Evolutionary conservation across 2,113 vertebrate genomes (phyloP), one percentile per base, ranked within the genome.

Genomic region (Bubo blakistoni): DNA sequence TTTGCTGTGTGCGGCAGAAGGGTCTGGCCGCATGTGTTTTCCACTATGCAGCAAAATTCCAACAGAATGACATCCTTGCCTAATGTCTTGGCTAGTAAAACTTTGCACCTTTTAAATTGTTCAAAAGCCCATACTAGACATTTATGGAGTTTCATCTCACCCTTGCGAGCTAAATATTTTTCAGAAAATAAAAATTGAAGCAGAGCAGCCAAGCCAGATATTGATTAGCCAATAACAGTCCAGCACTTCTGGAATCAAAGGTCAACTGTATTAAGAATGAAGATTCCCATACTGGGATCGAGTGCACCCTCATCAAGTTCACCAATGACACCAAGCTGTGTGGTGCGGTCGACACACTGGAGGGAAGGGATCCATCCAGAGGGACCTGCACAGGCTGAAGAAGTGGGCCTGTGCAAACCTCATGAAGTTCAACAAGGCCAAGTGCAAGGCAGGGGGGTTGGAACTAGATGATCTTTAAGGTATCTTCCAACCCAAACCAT

Each of bases 141-240:
- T 69, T 89, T 73, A 65, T 26, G 46, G 96, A 92, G 58, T 91
- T 92, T 82, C 84, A 38, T 85, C 38, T 92, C 81, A 80, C 73
- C 46, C 91, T 91, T 87, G 94, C 94, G 89, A 94, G 46, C 40
- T 27, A 84, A 73, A 52, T 49, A 57, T 42, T 80, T 87, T 65
- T 72, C 91, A 77, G 62, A 61, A 79, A 52, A 94, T 70, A 87
- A 91, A 88, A 95, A 66, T 7, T 69, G 83, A 94, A 92, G 49
- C n/a, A 11, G 78, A 85, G 44, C 34, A 95, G 66, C 51, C 66
- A 44, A 82, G 69, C 74, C 91, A 95, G 62, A 30, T 89, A 95
- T 81, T 69, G 96, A 94, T 92, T 62, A 89, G 59, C n/a, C 73
- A 90, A 25, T 81, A 92, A 79, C 18, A 38, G 73, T 89, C 70